Conservation (phyloP, 2,797 vertebrate species). For the Acipenser ruthenus region DNA sequence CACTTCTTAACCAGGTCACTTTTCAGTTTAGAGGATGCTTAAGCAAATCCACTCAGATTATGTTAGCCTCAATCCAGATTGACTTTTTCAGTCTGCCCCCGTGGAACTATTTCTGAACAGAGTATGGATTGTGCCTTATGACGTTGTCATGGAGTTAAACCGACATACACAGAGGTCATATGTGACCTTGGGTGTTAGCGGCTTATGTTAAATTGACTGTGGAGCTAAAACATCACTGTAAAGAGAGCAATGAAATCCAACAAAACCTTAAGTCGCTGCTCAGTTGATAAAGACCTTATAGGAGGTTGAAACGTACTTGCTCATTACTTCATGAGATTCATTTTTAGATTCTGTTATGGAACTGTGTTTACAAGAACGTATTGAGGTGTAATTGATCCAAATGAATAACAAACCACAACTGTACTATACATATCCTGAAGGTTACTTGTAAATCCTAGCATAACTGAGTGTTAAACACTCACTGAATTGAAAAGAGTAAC, state of each 20-base stretch:
- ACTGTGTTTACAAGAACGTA: too few species aligned
- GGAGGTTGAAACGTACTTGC: too few species aligned
- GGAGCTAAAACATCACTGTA: not conserved
- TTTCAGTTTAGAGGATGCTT: slow-evolving; percentile 51
- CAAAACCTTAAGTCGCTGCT: too few species aligned
- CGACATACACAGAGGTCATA: slow-evolving; percentile 43
- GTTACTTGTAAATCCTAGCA: too few species aligned
- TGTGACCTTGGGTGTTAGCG: slow-evolving; percentile 51
- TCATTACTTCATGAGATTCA: too few species aligned
- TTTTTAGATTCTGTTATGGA: too few species aligned
- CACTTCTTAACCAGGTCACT: slow-evolving; percentile 50
- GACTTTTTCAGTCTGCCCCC: slow-evolving; percentile 48
- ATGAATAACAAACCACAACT: too few species aligned
- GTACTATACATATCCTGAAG: too few species aligned
- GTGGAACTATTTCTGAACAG: slow-evolving; percentile 53
- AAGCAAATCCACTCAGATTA: slow-evolving; percentile 65
- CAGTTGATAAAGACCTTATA: too few species aligned
- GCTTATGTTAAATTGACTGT: slow-evolving; percentile 25
- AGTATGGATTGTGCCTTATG: slow-evolving; percentile 43
- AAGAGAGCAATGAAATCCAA: not conserved
- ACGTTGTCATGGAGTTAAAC: slow-evolving; percentile 44
- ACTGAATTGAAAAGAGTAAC: too few species aligned
- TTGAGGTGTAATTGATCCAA: too few species aligned
- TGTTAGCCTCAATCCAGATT: slow-evolving; percentile 60
- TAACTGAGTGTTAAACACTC: too few species aligned